Conservation (phyloP, 2,797 vertebrate species). For the Sebastes goodei region DNA sequence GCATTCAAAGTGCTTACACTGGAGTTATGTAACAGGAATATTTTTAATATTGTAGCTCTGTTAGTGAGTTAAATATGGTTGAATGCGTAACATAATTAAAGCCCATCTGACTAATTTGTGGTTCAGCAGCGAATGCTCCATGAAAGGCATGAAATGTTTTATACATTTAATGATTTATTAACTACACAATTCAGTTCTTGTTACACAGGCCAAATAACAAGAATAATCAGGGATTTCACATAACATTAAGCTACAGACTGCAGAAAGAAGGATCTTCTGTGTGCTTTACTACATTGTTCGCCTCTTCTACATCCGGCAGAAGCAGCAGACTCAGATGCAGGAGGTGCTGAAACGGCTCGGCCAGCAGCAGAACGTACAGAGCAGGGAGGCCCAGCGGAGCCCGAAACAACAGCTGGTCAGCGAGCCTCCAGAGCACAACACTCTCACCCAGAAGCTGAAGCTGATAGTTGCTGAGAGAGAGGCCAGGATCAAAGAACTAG, state of each 20-base stretch:
- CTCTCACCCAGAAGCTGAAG: slow-evolving; percentile 81
- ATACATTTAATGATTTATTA: not conserved
- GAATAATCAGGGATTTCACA: not conserved
- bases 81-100: not conserved
- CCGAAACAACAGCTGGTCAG: slow-evolving; percentile 62
- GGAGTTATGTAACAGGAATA: not conserved
- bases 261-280: not conserved
- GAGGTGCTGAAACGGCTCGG: slow-evolving; percentile 82
- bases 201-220: not conserved
- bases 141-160: not conserved
- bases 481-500: slow-evolving; percentile 83
- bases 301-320: slow-evolving; percentile 67
- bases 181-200: not conserved
- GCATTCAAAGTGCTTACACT: not conserved
- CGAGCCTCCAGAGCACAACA: slow-evolving; percentile 72
- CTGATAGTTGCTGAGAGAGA: slow-evolving; percentile 83
- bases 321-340: slow-evolving; percentile 89
- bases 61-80: not conserved
- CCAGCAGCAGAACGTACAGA: slow-evolving; percentile 74
- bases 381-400: slow-evolving; percentile 55
- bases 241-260: not conserved
- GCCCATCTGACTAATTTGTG: not conserved
- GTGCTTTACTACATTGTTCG: not conserved
- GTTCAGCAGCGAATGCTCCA: not conserved
- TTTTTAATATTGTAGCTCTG: not conserved